Evolutionary conservation across 2,113 vertebrate species (phyloP), one percentile per base, ranked within the genome.

Genomic region (Parotia lawesii): DNA sequence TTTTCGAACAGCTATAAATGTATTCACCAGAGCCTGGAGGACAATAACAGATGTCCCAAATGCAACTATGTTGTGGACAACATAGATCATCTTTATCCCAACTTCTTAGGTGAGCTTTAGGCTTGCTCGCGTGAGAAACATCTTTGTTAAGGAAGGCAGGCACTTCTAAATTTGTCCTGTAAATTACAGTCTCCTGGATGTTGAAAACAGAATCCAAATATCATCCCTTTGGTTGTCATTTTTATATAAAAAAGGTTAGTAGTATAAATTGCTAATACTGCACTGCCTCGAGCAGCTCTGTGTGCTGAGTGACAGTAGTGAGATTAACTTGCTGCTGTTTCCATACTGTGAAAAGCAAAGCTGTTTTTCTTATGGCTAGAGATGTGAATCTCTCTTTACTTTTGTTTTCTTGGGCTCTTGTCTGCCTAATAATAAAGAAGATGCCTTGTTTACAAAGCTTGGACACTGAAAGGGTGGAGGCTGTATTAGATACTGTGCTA

Each of bases 21-120:
- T 97, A 99, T 99, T 97, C 98, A 99, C 78, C 99, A 99, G 96
- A 99, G 99, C 97, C 97, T 99, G 96, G 99, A 99, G 93, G 99
- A 99, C 95, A 99, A 99, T 96, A 99, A 99, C 97, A 98, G 99
- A 92, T 99, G 99, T 96, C 99, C 99, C 53, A 99, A 99, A 97
- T 99, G 99, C 97, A 99, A 99, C 97, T 99, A 99, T 91, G 98
- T 99, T 80, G 99, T 99, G 84, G 99, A 99, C 97, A 99, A 99
- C 60, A 98, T 99, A 96, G 99, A 99, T 96, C 99, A 99, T 97
- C 98, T 99, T 40, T 99, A 99, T 95, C 99, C 99, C 79, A 99
- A 99, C 96, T 99, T 99, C 96, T 98, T 99, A 96, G 99, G 99
- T 99, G 97, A 97, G 99, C 98, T 72, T 76, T 97, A 77, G 28